Conservation (phyloP, 2,888 invertebrate species). For the Phortica okadai region DNA sequence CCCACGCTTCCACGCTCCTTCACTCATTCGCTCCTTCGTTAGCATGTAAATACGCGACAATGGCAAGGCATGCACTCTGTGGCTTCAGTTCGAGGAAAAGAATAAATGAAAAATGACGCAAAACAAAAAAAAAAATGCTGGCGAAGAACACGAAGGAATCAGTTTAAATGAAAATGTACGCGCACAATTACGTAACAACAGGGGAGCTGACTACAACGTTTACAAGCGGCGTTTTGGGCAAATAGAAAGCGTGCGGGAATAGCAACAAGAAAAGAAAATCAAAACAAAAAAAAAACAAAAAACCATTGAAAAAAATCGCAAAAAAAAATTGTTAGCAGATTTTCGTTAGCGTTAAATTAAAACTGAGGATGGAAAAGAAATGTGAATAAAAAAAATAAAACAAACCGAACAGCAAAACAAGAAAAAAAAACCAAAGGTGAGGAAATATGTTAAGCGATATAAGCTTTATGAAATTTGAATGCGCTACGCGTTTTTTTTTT, state of each 20-base stretch:
- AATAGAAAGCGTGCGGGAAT: not conserved
- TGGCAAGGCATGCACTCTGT: not conserved
- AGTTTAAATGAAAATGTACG: constrained; percentile 51
- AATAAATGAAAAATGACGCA: not conserved
- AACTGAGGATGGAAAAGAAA: constrained; percentile 47
- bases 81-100: not conserved
- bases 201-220: constrained; percentile 32
- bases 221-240: constrained; percentile 4
- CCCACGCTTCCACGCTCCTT: not conserved
- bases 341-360: constrained; percentile 61
- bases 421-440: constrained; percentile 2
- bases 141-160: constrained; percentile 35
- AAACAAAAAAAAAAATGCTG: not conserved
- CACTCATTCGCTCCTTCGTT: not conserved
- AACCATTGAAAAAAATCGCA: not conserved
- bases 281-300: constrained; percentile 1
- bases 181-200: constrained; percentile 57
- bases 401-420: constrained; percentile 16
- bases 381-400: constrained; percentile 47
- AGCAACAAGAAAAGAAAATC: not conserved
- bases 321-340: constrained; percentile 12
- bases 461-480: not conserved
- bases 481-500: not conserved
- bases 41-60: constrained; percentile 12
- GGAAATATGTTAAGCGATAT: not conserved